A percentile compares a stretch with the other conserved stretches of the same genome.
These are phyloP conservation scores for Apocrypta bakeri DNA, from an alignment of 1,140 invertebrate species.

Conservation along the genomic window DNA sequence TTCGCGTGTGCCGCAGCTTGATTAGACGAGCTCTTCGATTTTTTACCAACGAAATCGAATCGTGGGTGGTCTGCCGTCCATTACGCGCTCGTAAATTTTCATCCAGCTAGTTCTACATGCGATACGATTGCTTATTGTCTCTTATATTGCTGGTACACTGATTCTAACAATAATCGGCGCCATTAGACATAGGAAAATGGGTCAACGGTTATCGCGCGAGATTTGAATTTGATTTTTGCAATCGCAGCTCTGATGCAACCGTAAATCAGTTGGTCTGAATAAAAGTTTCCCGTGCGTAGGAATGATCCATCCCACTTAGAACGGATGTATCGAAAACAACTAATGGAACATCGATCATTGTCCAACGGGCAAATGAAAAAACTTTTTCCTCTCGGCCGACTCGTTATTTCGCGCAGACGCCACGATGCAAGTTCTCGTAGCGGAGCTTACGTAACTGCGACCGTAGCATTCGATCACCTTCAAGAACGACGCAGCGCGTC, in stretches of 20 bases:
- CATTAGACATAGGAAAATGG: background rate
- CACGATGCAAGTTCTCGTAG: background rate
- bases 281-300: background rate
- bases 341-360: background rate
- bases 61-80: slow-evolving; percentile 37
- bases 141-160: background rate
- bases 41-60: slow-evolving; percentile 9
- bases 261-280: background rate
- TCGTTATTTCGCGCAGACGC: background rate
- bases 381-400: background rate
- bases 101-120: slow-evolving; percentile 3
- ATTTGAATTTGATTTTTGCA: background rate
- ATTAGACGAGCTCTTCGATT: background rate
- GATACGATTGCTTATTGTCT: background rate
- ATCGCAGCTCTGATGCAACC: background rate
- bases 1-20: slow-evolving; percentile 13
- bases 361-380: background rate
- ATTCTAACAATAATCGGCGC: background rate
- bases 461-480: background rate
- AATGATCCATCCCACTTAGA: background rate
- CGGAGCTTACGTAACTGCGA: background rate
- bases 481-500: background rate
- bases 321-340: background rate
- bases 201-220: background rate
- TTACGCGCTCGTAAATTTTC: slow-evolving; percentile 39